Evolutionary conservation across 2,797 vertebrate genomes (phyloP), one percentile per base, ranked within the genome.

Genomic region (Remorina albescens): DNA sequence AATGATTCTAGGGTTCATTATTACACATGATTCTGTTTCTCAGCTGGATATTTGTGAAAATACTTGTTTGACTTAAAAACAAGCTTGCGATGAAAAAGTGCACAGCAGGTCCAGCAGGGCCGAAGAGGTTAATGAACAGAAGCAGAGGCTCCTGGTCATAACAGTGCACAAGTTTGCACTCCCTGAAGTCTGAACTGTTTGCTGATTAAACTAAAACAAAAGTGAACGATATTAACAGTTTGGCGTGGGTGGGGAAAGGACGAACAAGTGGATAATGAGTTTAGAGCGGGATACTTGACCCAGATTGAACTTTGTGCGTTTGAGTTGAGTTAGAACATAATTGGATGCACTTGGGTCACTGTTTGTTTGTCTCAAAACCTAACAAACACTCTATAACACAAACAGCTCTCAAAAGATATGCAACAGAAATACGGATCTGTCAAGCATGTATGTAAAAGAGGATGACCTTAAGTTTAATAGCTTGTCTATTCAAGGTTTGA

Each of bases 211-310:
- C 46, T 53, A 5, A 56, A 13, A 64, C 23, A 46, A 2, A 73
- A 19, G 57, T 13, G 34, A 57, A 30, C 25, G 34, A 53, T 18
- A 46, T 42, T 13, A 70, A 25, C 50, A 63, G 32, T 18, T 54
- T 36, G 32, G 1, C 21, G 34, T 36, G 4, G 25, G 1, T 19
- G 39, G 21, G 44, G 53, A 56, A 26, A n/a, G 13, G 15, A 56
- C 55, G 50, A 44, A 57, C 21, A 42, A 69, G 30, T 61, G 77
- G 46, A 64, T 21, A 80, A 80, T 77, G 74, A 75, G 44, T 66
- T 67, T 61, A 62, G 57, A 37, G 70, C 55, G 63, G 47, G 36
- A 25, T 44, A 28, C 51, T 74, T 57, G 74, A 79, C 74, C 49
- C 26, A 6, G 16, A 15, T 69, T 69, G 71, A 78, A 73, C 80